These are phyloP conservation scores for Drosophila neotestacea DNA, from an alignment of 2,888 invertebrate genomes.

Conservation along the genomic window DNA sequence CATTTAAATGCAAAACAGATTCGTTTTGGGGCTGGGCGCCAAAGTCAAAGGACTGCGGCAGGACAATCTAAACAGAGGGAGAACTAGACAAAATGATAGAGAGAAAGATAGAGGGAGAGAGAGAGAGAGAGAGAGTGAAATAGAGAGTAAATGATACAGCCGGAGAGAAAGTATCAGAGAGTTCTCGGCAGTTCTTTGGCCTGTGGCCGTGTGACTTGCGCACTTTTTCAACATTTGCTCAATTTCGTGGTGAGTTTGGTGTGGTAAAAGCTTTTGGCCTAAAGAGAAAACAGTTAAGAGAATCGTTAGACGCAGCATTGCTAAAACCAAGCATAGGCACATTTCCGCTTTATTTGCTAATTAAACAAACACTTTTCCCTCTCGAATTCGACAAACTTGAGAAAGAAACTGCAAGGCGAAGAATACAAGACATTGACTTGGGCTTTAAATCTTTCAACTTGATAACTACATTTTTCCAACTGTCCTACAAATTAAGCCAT, in stretches of 20 bases:
- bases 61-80: neutral
- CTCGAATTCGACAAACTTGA: conserved; percentile 26
- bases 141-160: neutral
- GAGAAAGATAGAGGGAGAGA: neutral
- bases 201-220: conserved; percentile 27
- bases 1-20: conserved; percentile 73
- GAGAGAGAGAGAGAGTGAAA: neutral
- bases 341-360: conserved; percentile 67
- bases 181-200: conserved; percentile 17
- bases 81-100: too few species aligned
- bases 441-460: conserved; percentile 36
- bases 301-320: conserved; percentile 2
- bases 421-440: conserved; percentile 11
- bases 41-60: conserved; percentile 49
- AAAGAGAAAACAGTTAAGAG: conserved; percentile 26
- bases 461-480: conserved; percentile 24
- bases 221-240: conserved; percentile 31
- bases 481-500: conserved; percentile 48
- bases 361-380: conserved; percentile 58
- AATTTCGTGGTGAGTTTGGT: conserved; percentile 52
- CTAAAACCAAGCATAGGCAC: conserved; percentile 13
- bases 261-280: conserved; percentile 13
- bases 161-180: neutral
- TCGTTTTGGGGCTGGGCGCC: conserved; percentile 36
- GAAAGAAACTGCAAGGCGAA: neutral